These are phyloP conservation scores for Ischnus inquisitorius DNA, from an alignment of 2,888 invertebrate species.

Conservation along the genomic window DNA sequence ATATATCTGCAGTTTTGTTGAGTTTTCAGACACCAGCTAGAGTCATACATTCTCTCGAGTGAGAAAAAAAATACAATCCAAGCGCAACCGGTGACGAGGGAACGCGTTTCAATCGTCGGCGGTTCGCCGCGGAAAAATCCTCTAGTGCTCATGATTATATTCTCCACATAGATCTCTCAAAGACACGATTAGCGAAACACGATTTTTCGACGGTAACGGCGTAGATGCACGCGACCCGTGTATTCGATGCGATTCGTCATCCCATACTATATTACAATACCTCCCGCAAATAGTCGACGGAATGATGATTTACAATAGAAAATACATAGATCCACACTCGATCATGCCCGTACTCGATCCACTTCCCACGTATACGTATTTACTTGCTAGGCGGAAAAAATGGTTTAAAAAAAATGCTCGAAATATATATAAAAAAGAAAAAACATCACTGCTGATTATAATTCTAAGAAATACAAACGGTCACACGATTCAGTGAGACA, in stretches of 20 bases:
- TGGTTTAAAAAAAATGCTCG: neutral
- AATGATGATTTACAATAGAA: conserved; percentile 7
- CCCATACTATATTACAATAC: conserved; percentile 26
- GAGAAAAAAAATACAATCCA: conserved; percentile 12
- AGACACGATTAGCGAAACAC: conserved; percentile 56
- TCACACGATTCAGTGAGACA: neutral
- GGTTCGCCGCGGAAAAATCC: conserved; percentile 30
- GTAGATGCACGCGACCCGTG: conserved; percentile 30
- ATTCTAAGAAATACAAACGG: neutral
- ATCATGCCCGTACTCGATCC: conserved; percentile 12
- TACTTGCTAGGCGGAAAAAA: conserved; percentile 3
- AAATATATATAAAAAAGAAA: neutral
- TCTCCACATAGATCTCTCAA: conserved; percentile 63
- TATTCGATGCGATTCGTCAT: conserved; percentile 38
- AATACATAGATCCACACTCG: conserved; percentile 25
- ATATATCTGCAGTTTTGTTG: conserved; percentile 35
- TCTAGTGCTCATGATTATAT: conserved; percentile 49
- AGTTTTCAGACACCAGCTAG: conserved; percentile 44
- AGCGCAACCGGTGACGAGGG: conserved; percentile 35
- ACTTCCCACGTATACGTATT: neutral
- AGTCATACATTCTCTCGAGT: conserved; percentile 25
- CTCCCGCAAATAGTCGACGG: conserved; percentile 8
- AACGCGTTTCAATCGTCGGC: neutral
- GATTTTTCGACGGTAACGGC: conserved; percentile 30
- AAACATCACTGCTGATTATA: neutral